Base-by-base conservation (phyloP, 2,888 invertebrate genomes). In the Drymonia ruficornis region DNA sequence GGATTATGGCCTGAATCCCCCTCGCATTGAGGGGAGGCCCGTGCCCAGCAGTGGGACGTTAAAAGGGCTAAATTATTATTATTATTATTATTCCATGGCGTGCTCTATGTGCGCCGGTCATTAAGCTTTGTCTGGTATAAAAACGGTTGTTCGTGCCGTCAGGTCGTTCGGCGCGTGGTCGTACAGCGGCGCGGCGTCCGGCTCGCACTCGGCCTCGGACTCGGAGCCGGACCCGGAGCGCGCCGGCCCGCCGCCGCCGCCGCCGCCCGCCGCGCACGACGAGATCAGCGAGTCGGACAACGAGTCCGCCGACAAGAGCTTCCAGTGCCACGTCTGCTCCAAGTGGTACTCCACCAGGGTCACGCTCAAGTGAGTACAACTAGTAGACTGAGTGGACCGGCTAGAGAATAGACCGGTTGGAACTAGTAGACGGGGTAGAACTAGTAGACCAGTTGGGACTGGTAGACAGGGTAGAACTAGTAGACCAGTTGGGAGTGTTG, bases 281-380 rank as follows among this genome's bases (percentile, higher is more conserved):
- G 89, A 89, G 57, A 82, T 91, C 71, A 87, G 87, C 70, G 92
- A 92, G 65, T 85, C 84, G 0, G 90, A 90, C 0, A 90, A 91
- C 73, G 93, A 93, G 65, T 89, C 89, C 0, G 83, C 90, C 0
- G 93, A 93, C 66, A 93, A 93, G 74, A 90, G 89, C 65, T 91
- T 89, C 78, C 92, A 92, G 65, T 93, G 93, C 56, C 89, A 91
- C 68, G 80, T 91, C 23, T 93, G 93, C 58, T 66, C 78, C 51
- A 93, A 93, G 83, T 93, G 93, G 93, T 93, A 90, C 61, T 92
- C 92, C 0, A 92, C 93, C 0, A 61, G 86, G 12, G 92, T 93
- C 7, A 92, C 93, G 0, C 78, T 93, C 55, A 93, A 93, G 93
- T 93, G 34, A 84, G 89, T 85, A 3, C 8, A n/a, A 12, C 28